These are phyloP conservation scores for Brachionus asplanchnoidis DNA, from an alignment of 1,140 invertebrate genomes.

Conservation along the genomic window DNA sequence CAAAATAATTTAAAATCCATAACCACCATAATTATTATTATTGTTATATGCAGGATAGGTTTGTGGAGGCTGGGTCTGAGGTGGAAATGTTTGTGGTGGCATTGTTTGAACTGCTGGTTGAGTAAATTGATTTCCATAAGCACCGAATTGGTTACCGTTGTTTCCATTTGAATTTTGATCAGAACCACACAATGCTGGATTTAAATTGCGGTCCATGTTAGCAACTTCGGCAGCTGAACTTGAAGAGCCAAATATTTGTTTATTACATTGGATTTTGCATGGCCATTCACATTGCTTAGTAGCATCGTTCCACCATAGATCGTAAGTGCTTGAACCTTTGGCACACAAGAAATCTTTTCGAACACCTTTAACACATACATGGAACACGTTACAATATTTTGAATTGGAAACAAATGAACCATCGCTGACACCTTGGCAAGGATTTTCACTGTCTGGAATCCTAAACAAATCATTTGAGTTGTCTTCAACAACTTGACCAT, in stretches of 20 bases:
- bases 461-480: conserved; percentile 28
- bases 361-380: conserved; percentile 23
- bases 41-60: not conserved
- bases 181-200: not conserved
- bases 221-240: not conserved
- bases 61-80: not conserved
- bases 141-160: not conserved
- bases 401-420: conserved; percentile 7
- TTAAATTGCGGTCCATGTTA: not conserved
- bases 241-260: not conserved
- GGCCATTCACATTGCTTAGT: conserved; percentile 40
- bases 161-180: not conserved
- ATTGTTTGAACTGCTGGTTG: not conserved
- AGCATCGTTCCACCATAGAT: conserved; percentile 40
- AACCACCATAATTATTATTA: conserved; percentile 39
- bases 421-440: conserved; percentile 12
- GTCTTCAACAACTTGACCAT: conserved; percentile 2
- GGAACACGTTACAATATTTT: conserved; percentile 39
- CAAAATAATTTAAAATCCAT: not conserved
- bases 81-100: not conserved
- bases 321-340: conserved; percentile 25
- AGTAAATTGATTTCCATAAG: conserved; percentile 10
- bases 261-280: conserved; percentile 29
- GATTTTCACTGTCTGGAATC: conserved; percentile 26
- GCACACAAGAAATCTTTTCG: conserved; percentile 39